Evolutionary conservation across 2,797 vertebrate genomes (phyloP), one percentile per base, ranked within the genome.

Genomic region (Kryptolebias ocellatus): DNA sequence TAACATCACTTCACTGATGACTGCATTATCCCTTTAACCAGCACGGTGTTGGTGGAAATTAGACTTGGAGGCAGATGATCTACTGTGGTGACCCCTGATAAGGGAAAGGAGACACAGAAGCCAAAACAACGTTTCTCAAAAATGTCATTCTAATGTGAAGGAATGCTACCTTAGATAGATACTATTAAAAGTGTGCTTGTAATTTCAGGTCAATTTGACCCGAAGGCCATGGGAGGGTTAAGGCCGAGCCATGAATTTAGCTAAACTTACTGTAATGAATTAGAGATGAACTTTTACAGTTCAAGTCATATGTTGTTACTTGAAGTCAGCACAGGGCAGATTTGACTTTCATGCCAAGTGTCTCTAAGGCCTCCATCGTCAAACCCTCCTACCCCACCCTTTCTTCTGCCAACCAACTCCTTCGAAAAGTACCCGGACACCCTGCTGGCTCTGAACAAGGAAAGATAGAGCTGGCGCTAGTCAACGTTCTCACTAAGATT

Each of bases 401-500:
- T 18, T 46, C 49, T 28, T 58, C 52, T 60, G 64, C 67, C 71
- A 74, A 64, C 49, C 20, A 15, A 57, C 69, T 66, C 68, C 67
- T 65, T 49, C 65, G 37, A 69, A 76, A 79, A 76, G 45, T 58
- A 61, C 52, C 49, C 71, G 70, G 72, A 81, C 61, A 51, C 67
- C 74, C 81, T 51, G 76, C 83, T 86, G 84, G 67, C 77, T 78
- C 77, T 68, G 74, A 71, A 74, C 79, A 68, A 69, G 52, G 42
- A 67, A 61, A 47, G 65, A 60, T 63, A 42, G 70, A 59, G 70
- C 61, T 74, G 67, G 82, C 79, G 78, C 78, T 79, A 72, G 76
- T 83, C 79, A 75, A 85, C 83, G 81, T 74, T 83, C 80, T 76
- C 73, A 34, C 71, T 76, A 76, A 77, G 88, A 92, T 89, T 85